Evolutionary conservation across 2,113 vertebrate genomes (phyloP).

Genomic region (Choloepus hoffmanni): DNA sequence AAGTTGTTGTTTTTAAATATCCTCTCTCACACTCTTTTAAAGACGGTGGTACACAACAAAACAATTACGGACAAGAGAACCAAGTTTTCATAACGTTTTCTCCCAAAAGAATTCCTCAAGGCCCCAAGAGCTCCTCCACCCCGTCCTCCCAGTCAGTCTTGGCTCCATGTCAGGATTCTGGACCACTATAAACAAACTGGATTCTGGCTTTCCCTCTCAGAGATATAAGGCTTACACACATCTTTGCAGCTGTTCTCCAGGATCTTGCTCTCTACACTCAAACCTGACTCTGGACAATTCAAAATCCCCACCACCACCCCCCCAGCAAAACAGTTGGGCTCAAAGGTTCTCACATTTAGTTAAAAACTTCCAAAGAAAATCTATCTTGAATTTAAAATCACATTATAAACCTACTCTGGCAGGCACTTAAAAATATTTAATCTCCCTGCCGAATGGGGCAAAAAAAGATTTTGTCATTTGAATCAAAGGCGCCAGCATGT

Average conservation of each 20-base stretch:
- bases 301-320: background rate
- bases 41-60: constrained; percentile 13
- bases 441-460: constrained; percentile 60
- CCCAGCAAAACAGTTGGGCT: background rate
- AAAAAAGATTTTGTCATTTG: constrained; percentile 38
- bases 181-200: background rate
- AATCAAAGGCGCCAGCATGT: constrained; percentile 55
- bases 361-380: constrained; percentile 60
- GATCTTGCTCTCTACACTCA: background rate
- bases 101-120: constrained; percentile 12
- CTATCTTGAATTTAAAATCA: constrained; percentile 67
- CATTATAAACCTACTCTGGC: constrained; percentile 45
- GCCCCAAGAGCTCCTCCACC: background rate
- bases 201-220: constrained; percentile 26
- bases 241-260: background rate
- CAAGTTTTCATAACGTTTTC: background rate
- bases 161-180: background rate
- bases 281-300: background rate
- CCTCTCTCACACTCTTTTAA: constrained; percentile 16
- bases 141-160: background rate
- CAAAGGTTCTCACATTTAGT: constrained; percentile 9
- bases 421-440: constrained; percentile 66
- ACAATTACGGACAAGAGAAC: constrained; percentile 25
- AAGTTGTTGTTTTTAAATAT: constrained; percentile 29
- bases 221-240: background rate